These are phyloP conservation scores for Sphaerophoria rueppellii DNA, from an alignment of 2,888 invertebrate genomes.

Conservation along the genomic window DNA sequence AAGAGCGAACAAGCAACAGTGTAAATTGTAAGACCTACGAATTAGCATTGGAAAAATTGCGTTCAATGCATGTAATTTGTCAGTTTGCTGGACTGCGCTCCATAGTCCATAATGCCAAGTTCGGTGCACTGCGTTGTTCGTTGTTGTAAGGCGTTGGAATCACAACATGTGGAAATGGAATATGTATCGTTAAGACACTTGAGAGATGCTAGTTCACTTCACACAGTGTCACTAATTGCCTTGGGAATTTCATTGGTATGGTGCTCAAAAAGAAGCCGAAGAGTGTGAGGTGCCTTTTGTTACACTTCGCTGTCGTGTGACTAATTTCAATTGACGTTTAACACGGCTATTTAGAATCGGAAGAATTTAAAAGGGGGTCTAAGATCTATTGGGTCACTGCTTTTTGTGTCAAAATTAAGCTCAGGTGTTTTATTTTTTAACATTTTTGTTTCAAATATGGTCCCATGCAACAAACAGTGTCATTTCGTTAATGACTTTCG, in stretches of 20 bases:
- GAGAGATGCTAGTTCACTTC: conserved; percentile 65
- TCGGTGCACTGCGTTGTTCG: conserved; percentile 11
- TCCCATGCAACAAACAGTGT: too few relatives aligned
- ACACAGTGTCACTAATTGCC: conserved; percentile 73
- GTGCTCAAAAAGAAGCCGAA: conserved; percentile 63
- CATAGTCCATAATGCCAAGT: background rate
- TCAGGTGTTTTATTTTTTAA: too few relatives aligned
- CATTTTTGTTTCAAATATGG: too few relatives aligned
- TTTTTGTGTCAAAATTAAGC: too few relatives aligned
- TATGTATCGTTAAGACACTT: background rate
- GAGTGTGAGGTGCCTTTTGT: conserved; percentile 47
- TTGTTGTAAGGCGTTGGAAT: conserved; percentile 11
- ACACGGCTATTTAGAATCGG: conserved; percentile 31
- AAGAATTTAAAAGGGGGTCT: conserved; percentile 6
- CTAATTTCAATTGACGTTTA: conserved; percentile 62
- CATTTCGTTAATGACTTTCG: too few relatives aligned
- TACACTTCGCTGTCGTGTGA: conserved; percentile 56
- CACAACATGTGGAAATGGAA: conserved; percentile 58
- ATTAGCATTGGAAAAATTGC: conserved; percentile 65
- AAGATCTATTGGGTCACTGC: too few relatives aligned
- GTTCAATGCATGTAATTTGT: conserved; percentile 69
- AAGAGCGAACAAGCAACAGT: conserved; percentile 20
- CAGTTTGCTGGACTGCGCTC: background rate
- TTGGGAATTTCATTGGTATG: conserved; percentile 64
- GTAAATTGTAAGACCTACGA: conserved; percentile 39